Conservation (phyloP, 2,888 invertebrate genomes). For the Coenonympha arcania region DNA sequence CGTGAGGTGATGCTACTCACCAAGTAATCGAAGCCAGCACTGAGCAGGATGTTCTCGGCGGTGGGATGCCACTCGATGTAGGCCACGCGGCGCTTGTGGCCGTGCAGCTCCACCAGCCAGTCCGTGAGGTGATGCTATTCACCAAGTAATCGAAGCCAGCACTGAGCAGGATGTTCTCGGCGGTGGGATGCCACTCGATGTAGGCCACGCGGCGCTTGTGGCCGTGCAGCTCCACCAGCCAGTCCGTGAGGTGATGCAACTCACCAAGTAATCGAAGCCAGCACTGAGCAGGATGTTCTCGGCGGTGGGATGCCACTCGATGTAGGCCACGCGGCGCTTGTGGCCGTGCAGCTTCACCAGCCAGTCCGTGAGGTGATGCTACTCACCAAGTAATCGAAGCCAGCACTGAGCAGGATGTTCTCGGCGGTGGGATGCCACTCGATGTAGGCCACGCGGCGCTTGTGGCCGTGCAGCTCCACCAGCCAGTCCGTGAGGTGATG, state of each 20-base stretch:
- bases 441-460: conserved; percentile 89
- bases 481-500: conserved; percentile 86
- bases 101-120: conserved; percentile 88
- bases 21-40: conserved; percentile 89
- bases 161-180: conserved; percentile 91
- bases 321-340: conserved; percentile 90
- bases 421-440: conserved; percentile 92
- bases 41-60: conserved; percentile 91
- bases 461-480: conserved; percentile 91
- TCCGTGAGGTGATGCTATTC: conserved; percentile 79
- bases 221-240: conserved; percentile 88
- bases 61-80: conserved; percentile 91
- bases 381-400: conserved; percentile 84
- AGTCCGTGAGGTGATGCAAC: conserved; percentile 81
- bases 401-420: conserved; percentile 91
- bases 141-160: conserved; percentile 90
- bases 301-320: conserved; percentile 91
- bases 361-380: conserved; percentile 83
- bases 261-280: conserved; percentile 86
- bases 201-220: conserved; percentile 93
- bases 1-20: conserved; percentile 78
- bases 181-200: conserved; percentile 90
- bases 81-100: conserved; percentile 92
- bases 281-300: conserved; percentile 93
- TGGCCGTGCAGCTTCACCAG: conserved; percentile 91